Evolutionary conservation across 37 sponge, comb jelly and placozoan genomes (phyloP).

Genomic region (Lycopodina hypogea): DNA sequence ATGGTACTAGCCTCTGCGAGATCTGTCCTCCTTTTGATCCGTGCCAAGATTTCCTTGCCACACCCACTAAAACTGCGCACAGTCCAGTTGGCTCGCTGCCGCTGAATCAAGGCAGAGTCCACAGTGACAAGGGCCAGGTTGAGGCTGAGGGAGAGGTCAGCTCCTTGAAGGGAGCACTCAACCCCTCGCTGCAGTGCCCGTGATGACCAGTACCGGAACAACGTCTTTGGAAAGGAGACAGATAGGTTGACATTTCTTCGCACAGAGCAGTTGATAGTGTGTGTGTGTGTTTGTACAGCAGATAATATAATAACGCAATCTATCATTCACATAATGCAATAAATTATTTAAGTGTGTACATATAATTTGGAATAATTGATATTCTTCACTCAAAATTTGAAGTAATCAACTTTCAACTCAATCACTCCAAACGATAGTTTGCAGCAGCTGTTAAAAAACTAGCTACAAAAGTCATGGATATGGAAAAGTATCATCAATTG

Average conservation of each 20-base stretch:
- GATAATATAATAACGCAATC: background rate
- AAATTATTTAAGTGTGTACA: no score
- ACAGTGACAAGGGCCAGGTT: slow-evolving; percentile 47
- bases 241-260: slow-evolving; percentile 51
- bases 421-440: no score
- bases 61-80: slow-evolving; percentile 37
- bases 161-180: slow-evolving; percentile 35
- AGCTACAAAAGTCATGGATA: no score
- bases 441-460: no score
- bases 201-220: slow-evolving; percentile 75
- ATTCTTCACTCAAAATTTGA: no score
- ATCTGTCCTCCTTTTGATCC: slow-evolving; percentile 12
- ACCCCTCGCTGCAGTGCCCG: slow-evolving; percentile 62
- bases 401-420: no score
- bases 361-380: no score
- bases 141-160: slow-evolving; percentile 23
- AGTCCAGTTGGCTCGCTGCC: slow-evolving; percentile 62
- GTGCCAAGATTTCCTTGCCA: slow-evolving; percentile 24
- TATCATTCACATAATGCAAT: background rate
- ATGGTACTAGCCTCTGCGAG: background rate
- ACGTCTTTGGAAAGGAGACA: slow-evolving; percentile 35
- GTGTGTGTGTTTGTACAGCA: background rate
- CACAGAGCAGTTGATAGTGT: background rate
- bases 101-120: slow-evolving; percentile 56
- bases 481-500: no score